Conservation (phyloP, 2,113 vertebrate species). For the Felis catus region F.catus_Fca126_mat1.0 CM031426.1:22981001-22981500, state of each 20-base stretch:
- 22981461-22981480: background rate
- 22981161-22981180: background rate
- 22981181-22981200: background rate
- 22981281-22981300: background rate
- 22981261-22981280: background rate
- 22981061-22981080: background rate
- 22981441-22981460: background rate
- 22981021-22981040: no score
- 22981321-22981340: background rate
- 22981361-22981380: slow-evolving; percentile 26
- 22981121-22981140: background rate
- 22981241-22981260: background rate
- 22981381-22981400: background rate
- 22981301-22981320: background rate
- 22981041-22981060: background rate
- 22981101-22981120: background rate
- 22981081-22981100: fast-evolving
- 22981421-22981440: background rate
- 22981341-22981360: background rate
- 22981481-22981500: background rate
- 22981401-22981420: background rate
- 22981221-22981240: background rate
- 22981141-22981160: fast-evolving
- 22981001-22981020: fast-evolving
- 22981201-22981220: background rate